phyloP scores from a whole-genome alignment of 2,888 invertebrate species.

The Folsomia manolachei region DNA sequence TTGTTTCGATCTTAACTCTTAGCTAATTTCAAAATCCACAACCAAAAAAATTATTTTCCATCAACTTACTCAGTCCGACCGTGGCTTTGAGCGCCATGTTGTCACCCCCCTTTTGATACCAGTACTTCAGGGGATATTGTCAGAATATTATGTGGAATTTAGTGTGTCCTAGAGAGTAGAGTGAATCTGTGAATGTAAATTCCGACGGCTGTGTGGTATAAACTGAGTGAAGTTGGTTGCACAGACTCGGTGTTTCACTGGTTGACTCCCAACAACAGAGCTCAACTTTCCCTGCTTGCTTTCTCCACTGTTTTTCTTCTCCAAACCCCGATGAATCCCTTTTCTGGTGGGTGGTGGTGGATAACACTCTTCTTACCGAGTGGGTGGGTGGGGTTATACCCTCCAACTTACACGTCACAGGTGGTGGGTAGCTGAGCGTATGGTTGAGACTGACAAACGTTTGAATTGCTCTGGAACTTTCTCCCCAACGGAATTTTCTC shows the following conservation, averaged over 20 bases:
- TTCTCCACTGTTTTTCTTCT: not conserved
- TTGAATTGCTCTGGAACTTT: too few relatives aligned
- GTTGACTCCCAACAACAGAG: too few relatives aligned
- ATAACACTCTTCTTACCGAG: too few relatives aligned
- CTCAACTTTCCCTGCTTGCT: not conserved
- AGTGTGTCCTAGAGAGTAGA: too few relatives aligned
- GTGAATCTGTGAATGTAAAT: too few relatives aligned
- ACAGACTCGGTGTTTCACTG: not conserved
- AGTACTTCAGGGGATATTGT: not conserved
- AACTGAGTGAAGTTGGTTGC: too few relatives aligned
- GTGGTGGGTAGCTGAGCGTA: too few relatives aligned
- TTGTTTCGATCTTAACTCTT: too few relatives aligned
- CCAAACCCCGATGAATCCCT: not conserved
- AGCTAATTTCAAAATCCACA: too few relatives aligned
- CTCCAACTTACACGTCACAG: not conserved
- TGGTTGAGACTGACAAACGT: too few relatives aligned
- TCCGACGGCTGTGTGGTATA: not conserved
- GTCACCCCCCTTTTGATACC: conserved; percentile 43
- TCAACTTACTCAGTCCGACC: conserved; percentile 84
- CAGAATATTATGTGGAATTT: not conserved
- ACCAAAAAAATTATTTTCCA: conserved; percentile 33
- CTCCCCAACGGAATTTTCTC: too few relatives aligned
- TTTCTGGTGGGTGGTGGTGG: not conserved
- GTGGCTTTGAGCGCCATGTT: conserved; percentile 83
- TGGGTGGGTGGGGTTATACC: not conserved